A percentile compares a stretch with the other conserved stretches of the same genome.
These are phyloP conservation scores for Anthophora plumipes DNA, from an alignment of 2,888 invertebrate species.

Conservation along the genomic window DNA sequence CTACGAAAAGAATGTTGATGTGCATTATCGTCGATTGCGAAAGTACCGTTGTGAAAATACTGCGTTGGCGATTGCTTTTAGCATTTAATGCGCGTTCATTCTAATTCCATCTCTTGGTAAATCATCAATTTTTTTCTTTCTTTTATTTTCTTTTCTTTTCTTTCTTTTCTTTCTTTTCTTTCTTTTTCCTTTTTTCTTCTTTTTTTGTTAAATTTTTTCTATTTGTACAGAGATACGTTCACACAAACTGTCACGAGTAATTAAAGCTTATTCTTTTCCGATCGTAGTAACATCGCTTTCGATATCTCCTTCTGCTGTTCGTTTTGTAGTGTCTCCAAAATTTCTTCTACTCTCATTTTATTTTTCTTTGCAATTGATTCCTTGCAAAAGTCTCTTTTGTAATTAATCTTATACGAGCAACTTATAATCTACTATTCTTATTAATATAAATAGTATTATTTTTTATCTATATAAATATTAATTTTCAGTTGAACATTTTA, in stretches of 20 bases:
- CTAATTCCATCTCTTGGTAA: conserved; percentile 67
- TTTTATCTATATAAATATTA: too few species aligned
- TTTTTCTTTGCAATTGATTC: not conserved
- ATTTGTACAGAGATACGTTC: not conserved
- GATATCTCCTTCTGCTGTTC: too few species aligned
- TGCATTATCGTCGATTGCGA: conserved; percentile 58
- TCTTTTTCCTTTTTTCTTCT: too few species aligned
- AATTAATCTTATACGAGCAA: not conserved
- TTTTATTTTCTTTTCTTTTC: too few species aligned
- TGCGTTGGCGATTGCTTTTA: conserved; percentile 65
- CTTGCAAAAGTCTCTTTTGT: not conserved
- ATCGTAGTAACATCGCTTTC: too few species aligned
- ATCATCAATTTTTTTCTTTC: conserved; percentile 19
- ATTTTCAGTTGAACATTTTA: too few species aligned
- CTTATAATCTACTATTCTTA: too few species aligned
- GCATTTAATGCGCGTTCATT: conserved; percentile 63
- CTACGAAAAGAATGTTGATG: conserved; percentile 48
- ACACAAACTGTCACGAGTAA: too few species aligned
- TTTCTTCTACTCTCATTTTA: not conserved
- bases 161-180: too few species aligned
- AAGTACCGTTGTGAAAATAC: conserved; percentile 59
- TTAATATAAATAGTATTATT: too few species aligned
- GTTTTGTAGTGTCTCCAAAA: not conserved
- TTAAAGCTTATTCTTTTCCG: too few species aligned
- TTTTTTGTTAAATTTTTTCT: conserved; percentile 16